Base-by-base conservation (phyloP, 1,140 invertebrate genomes). In the Aphelenchoides fujianensis region DNA sequence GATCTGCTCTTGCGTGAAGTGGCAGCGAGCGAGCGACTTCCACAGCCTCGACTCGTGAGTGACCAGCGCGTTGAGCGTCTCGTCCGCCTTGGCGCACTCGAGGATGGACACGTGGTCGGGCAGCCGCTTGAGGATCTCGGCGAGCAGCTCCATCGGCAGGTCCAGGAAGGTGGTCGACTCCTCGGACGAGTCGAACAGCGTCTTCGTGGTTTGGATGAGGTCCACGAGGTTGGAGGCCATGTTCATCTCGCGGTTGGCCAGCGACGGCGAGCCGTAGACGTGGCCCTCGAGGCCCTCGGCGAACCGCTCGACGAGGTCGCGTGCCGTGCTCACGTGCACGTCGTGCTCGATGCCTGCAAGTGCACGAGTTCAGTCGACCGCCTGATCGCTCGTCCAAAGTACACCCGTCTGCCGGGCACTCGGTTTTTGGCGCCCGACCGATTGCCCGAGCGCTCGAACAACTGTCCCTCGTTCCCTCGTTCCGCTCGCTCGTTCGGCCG, bases 61-160 rank as follows among this genome's bases (percentile, higher is more conserved):
- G 28, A 92, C 90, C 7, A 97, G 87, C 34, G 90, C 88, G 35
- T 91, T 89, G 86, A 92, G 90, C 32, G 89, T 87, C 64, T 86
- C 87, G 87, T 90, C 91, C 2, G 91, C 90, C 88, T 86, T 89
- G 76, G 86, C 90, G 3, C 89, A 87, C 57, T 88, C 90, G 75
- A 92, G 89, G 78, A 98, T 88, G 85, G 97, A 94, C 81, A 90
- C 90, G 85, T 96, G 93, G 86, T 97, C 93, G 67, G 91, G 90
- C 77, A 98, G 89, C 82, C 63, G 63, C 53, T 48, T 85, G 57
- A 98, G 88, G 63, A 98, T 92, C 84, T 94, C 91, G 48, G 94
- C 89, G 41, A 97, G 89, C 81, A 94, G 93, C 85, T 97, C 95
- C 80, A 92, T 90, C 27, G 95, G 95, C 57, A 98, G 87, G 84